Percentiles rank a stretch among this genome's conserved stretches.
phyloP scores from a whole-genome alignment of 2,797 vertebrate genomes.

The Prunella strophiata region DNA sequence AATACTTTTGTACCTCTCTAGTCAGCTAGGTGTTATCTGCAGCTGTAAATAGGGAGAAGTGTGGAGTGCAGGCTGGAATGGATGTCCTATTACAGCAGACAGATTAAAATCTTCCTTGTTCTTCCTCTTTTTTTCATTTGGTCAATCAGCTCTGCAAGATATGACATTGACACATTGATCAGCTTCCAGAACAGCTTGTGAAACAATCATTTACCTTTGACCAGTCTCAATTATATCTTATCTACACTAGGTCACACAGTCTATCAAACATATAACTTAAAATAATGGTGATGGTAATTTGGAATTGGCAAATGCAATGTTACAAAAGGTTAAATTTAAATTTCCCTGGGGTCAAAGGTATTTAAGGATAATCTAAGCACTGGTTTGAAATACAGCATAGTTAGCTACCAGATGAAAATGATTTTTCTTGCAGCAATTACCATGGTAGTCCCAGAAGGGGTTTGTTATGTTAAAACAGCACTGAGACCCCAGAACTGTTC shows the following conservation, averaged over 20 bases:
- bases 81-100: not conserved
- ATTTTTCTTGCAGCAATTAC: slow-evolving; percentile 74
- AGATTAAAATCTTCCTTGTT: not conserved
- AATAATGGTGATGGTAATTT: slow-evolving; percentile 29
- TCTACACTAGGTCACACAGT: not conserved
- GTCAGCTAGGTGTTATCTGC: not conserved
- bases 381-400: slow-evolving; percentile 60
- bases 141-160: not conserved
- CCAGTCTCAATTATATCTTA: not conserved
- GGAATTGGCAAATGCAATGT: slow-evolving; percentile 26
- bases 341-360: slow-evolving; percentile 68
- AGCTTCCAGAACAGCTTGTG: not conserved
- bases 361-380: slow-evolving; percentile 60
- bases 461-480: slow-evolving; percentile 65
- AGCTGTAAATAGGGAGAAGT: not conserved
- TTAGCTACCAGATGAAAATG: slow-evolving; percentile 67
- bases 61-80: not conserved
- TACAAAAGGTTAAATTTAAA: slow-evolving; percentile 60
- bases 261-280: not conserved
- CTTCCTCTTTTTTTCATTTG: not conserved
- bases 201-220: not conserved
- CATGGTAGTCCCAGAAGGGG: slow-evolving; percentile 61
- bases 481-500: slow-evolving; percentile 53
- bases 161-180: not conserved
- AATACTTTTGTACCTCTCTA: not conserved